phyloP scores from a whole-genome alignment of 2,113 vertebrate species.

The Thymallus thymallus region DNA sequence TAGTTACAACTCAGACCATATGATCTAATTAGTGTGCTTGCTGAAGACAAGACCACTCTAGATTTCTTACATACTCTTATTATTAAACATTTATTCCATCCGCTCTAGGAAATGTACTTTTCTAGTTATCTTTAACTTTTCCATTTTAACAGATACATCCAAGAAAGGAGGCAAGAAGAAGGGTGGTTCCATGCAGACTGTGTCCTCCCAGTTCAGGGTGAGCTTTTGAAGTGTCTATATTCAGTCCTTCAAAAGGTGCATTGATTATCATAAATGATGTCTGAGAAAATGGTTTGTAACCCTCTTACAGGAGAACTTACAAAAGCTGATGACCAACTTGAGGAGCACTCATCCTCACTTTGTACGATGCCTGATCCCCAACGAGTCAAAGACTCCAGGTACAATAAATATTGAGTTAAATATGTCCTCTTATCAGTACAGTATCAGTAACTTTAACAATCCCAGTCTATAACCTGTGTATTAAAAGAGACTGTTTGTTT shows the following conservation, averaged over 20 bases:
- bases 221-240: not conserved
- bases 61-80: not conserved
- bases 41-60: not conserved
- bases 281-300: not conserved
- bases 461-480: not conserved
- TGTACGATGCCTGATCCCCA: constrained; percentile 83
- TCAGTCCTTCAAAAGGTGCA: not conserved
- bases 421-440: not conserved
- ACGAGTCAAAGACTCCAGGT: constrained; percentile 85
- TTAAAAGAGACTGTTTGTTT: not conserved
- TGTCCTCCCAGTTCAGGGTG: constrained; percentile 82
- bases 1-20: no score
- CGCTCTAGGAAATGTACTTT: constrained; percentile 16
- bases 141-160: constrained; percentile 45
- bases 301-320: constrained; percentile 77
- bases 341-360: constrained; percentile 83
- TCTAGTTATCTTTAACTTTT: constrained; percentile 12
- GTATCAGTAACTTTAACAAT: not conserved
- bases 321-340: constrained; percentile 82
- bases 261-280: not conserved
- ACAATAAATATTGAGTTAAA: not conserved
- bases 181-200: constrained; percentile 86
- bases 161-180: constrained; percentile 75
- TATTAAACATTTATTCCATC: constrained; percentile 34
- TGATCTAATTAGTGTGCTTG: no score